Base-by-base conservation (phyloP, 2,797 vertebrate genomes). In the Denticeps clupeoides region DNA sequence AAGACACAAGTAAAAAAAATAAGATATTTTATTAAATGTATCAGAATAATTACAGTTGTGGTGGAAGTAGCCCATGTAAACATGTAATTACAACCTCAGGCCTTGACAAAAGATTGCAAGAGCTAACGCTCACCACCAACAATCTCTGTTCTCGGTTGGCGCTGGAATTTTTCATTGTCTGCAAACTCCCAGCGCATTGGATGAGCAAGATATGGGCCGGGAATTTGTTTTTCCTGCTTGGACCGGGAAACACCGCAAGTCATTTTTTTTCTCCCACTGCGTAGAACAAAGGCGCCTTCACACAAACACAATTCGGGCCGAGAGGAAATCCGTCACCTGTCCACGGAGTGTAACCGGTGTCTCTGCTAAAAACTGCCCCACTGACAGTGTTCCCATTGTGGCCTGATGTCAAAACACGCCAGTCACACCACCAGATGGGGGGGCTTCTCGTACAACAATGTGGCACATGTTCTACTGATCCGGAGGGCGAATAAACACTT, bases 161-260 rank as follows among this genome's bases (percentile, higher is more conserved):
- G 24, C 49, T 56, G 63, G 63, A 78, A 77, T 70, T 66, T n/a
- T n/a, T n/a, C n/a, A n/a, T n/a, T n/a, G n/a, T n/a, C n/a, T n/a
- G n/a, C n/a, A n/a, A n/a, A n/a, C n/a, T n/a, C n/a, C n/a, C n/a
- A n/a, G n/a, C n/a, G n/a, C n/a, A 29, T 5, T 53, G 56, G 60
- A 72, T 63, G 69, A 73, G 62, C 55, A 63, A 47, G 67, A 58
- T 67, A 74, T 66, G 43, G 7, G 64, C 55, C 59, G 54, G 51
- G 27, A 47, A 44, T 64, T 58, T 62, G 64, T 23, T 58, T 64
- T 81, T 85, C 80, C 82, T 80, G 67, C 49, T 51, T 47, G 53
- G 53, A 47, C 67, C 51, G 64, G 71, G 73, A 80, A 72, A 47
- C 38, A 50, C 7, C 27, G 45, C 32, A 35, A 35, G 55, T 55